phyloP scores from a whole-genome alignment of 2,888 invertebrate genomes.

The Apocheima hispidaria region DNA sequence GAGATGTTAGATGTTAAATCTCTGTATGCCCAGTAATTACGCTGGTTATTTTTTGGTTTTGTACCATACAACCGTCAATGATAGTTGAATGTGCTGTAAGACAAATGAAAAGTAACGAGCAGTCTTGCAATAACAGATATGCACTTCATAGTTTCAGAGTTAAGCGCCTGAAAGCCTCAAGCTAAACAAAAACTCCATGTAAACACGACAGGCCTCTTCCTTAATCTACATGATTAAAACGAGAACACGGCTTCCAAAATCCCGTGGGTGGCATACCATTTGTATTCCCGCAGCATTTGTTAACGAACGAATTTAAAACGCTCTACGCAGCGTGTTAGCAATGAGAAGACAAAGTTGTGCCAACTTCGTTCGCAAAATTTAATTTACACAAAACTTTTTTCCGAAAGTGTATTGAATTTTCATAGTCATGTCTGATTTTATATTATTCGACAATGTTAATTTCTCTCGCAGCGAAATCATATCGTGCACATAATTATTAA shows the following conservation, averaged over 20 bases:
- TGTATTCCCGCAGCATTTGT: slow-evolving; percentile 31
- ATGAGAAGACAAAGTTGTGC: slow-evolving; percentile 60
- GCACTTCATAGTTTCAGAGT: neutral
- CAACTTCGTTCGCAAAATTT: slow-evolving; percentile 68
- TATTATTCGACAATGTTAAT: slow-evolving; percentile 71
- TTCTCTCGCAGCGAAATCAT: slow-evolving; percentile 67
- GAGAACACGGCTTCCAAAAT: slow-evolving; percentile 43
- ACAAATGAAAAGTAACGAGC: neutral
- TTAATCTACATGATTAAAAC: slow-evolving; percentile 37
- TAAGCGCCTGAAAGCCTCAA: neutral
- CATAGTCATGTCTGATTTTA: slow-evolving; percentile 72
- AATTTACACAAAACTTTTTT: slow-evolving; percentile 73
- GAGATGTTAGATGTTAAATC: too few relatives aligned
- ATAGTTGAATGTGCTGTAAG: too few relatives aligned
- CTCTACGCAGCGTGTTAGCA: slow-evolving; percentile 63
- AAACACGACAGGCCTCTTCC: slow-evolving; percentile 14
- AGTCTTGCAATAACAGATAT: neutral
- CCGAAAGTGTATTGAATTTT: slow-evolving; percentile 71
- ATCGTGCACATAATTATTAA: slow-evolving; percentile 68
- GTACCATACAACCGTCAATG: too few relatives aligned
- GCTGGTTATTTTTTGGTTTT: too few relatives aligned
- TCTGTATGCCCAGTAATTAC: too few relatives aligned
- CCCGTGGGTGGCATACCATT: slow-evolving; percentile 30
- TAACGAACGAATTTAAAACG: slow-evolving; percentile 47
- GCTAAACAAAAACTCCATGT: slow-evolving; percentile 13